These are phyloP conservation scores for Tiphia femorata DNA, from an alignment of 2,888 invertebrate genomes.

Conservation along the genomic window DNA sequence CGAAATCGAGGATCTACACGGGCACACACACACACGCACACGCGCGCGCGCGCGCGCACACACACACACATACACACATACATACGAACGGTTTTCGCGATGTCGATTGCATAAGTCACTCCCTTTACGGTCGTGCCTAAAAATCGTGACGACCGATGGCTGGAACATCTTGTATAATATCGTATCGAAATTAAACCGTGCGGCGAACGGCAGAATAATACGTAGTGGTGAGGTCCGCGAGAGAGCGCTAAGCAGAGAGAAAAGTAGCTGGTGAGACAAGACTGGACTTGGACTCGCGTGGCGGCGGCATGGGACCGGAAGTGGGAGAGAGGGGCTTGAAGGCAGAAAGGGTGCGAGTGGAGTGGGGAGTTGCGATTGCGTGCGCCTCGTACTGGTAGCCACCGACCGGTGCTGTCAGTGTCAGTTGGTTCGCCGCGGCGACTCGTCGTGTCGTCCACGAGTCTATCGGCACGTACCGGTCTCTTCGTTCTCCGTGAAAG, in stretches of 20 bases:
- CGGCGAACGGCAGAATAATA: background rate
- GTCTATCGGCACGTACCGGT: constrained; percentile 24
- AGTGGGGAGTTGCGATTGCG: constrained; percentile 66
- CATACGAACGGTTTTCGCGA: too few relatives aligned
- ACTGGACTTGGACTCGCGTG: background rate
- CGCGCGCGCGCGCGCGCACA: background rate
- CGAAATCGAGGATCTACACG: too few relatives aligned
- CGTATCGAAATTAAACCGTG: background rate
- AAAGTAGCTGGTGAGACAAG: background rate
- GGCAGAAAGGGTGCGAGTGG: constrained; percentile 8
- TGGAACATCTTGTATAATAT: too few relatives aligned
- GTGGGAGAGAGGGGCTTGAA: background rate
- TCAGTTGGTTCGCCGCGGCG: constrained; percentile 61
- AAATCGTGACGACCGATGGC: too few relatives aligned
- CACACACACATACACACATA: too few relatives aligned
- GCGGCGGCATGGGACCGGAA: constrained; percentile 4
- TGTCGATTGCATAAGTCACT: too few relatives aligned
- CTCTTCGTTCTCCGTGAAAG: constrained; percentile 4
- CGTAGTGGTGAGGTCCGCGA: background rate
- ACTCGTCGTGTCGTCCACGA: constrained; percentile 45
- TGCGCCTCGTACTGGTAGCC: constrained; percentile 61
- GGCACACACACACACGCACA: background rate
- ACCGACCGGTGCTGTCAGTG: constrained; percentile 52
- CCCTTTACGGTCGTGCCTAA: too few relatives aligned
- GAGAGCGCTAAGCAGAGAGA: background rate